Evolutionary conservation across 2,797 vertebrate species (phyloP).

Genomic region (Coranthus polyacanthus): DNA sequence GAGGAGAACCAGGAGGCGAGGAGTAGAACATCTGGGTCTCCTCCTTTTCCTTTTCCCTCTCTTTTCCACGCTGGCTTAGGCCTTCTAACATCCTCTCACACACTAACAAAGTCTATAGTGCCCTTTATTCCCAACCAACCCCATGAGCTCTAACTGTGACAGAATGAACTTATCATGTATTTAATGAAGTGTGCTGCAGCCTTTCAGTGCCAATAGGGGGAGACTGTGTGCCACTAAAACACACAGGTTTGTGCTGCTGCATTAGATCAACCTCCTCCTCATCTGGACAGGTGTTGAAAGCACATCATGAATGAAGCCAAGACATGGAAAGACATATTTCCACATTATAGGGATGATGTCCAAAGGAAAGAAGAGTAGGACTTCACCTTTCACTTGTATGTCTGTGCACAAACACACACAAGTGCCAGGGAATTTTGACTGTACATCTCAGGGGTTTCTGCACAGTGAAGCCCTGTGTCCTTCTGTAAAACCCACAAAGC

Average conservation of each 20-base stretch:
- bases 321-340: constrained; percentile 57
- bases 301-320: constrained; percentile 31
- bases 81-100: constrained; percentile 36
- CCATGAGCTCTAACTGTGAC: constrained; percentile 14
- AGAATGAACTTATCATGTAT: constrained; percentile 9
- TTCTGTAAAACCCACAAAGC: constrained; percentile 2
- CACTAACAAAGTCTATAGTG: constrained; percentile 13
- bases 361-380: constrained; percentile 36
- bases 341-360: constrained; percentile 42
- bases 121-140: constrained; percentile 4
- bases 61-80: constrained; percentile 43
- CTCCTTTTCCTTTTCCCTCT: constrained; percentile 37
- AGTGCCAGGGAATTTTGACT: constrained; percentile 31
- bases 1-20: constrained; percentile 15
- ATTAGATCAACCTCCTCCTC: constrained; percentile 13
- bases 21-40: constrained; percentile 60
- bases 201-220: constrained; percentile 66
- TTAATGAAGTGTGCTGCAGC: not conserved
- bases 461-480: constrained; percentile 16
- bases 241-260: not conserved
- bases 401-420: constrained; percentile 17
- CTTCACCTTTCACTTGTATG: constrained; percentile 11
- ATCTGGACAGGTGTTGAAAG: constrained; percentile 51
- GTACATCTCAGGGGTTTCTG: constrained; percentile 13
- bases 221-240: constrained; percentile 38